Conservation (phyloP, 2,113 vertebrate species). For the Serinus canaria region DNA sequence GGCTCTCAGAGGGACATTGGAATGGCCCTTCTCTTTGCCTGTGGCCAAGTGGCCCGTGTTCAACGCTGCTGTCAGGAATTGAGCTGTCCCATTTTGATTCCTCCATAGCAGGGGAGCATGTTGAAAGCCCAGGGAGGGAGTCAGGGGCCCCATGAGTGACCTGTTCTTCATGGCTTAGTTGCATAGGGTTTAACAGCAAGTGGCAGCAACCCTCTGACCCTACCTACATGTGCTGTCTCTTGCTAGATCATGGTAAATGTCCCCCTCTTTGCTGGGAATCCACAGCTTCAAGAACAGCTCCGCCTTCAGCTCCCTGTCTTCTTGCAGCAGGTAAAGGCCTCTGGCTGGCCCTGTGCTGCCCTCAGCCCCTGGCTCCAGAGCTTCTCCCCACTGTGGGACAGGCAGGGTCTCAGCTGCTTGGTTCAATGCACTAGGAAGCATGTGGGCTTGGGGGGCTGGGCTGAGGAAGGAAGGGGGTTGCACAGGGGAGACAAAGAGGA, state of each 20-base stretch:
- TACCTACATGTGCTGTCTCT: constrained; percentile 24
- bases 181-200: not conserved
- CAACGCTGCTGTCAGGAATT: not conserved
- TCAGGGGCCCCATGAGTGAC: not conserved
- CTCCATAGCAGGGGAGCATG: not conserved
- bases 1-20: not conserved
- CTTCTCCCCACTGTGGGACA: not conserved
- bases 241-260: constrained; percentile 96
- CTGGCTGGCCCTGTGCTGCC: constrained; percentile 43
- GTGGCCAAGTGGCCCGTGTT: not conserved
- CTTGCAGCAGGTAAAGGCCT: constrained; percentile 89
- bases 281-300: constrained; percentile 96
- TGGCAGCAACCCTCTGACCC: constrained; percentile 28
- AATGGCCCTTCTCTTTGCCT: not conserved
- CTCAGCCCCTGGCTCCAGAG: constrained; percentile 4
- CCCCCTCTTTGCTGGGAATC: constrained; percentile 95
- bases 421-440: not conserved
- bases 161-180: not conserved
- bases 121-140: constrained; percentile 10
- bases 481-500: not conserved
- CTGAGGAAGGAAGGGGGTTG: not conserved
- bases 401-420: not conserved
- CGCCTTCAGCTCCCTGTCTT: constrained; percentile 93
- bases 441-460: constrained; percentile 4
- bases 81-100: not conserved